Percentiles rank a stretch among this genome's conserved stretches.
These are phyloP conservation scores for Laodelphax striatellus DNA, from an alignment of 1,140 invertebrate genomes.

Conservation along the genomic window DNA sequence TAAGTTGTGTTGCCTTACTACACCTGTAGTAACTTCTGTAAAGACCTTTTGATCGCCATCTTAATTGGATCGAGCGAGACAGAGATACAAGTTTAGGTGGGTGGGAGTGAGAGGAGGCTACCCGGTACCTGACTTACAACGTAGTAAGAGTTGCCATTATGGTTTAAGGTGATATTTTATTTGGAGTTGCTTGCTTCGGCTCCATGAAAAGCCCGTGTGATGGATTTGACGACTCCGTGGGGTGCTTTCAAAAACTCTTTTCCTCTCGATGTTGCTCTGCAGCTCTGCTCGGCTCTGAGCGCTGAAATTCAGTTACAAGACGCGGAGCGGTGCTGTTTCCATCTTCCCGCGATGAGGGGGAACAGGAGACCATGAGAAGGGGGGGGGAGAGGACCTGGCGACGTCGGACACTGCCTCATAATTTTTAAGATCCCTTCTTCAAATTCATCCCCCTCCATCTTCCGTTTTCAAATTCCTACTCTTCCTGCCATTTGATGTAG, in stretches of 20 bases:
- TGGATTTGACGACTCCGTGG: neutral
- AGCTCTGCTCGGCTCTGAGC: no score
- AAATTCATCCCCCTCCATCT: no score
- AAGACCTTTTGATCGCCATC: no score
- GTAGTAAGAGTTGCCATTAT: neutral
- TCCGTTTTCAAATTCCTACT: no score
- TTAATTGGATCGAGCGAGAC: no score
- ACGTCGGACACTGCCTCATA: neutral
- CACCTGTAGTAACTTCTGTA: no score
- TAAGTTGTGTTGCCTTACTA: no score
- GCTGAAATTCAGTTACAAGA: conserved; percentile 2
- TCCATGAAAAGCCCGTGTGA: conserved; percentile 1
- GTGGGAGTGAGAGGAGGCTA: no score
- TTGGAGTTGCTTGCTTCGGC: neutral
- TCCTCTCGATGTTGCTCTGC: neutral
- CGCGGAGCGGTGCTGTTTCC: neutral
- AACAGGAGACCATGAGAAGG: neutral
- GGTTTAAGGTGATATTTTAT: conserved; percentile 4
- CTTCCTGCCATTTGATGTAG: no score
- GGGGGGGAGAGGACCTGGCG: no score
- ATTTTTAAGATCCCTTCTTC: no score
- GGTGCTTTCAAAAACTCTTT: conserved; percentile 3
- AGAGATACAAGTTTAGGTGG: no score
- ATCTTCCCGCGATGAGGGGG: neutral
- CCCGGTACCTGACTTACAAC: neutral